A percentile compares a stretch with the other conserved stretches of the same genome.
These are phyloP conservation scores for Erethizon dorsatum DNA, from an alignment of 2,797 vertebrate species.

Conservation along the genomic window DNA sequence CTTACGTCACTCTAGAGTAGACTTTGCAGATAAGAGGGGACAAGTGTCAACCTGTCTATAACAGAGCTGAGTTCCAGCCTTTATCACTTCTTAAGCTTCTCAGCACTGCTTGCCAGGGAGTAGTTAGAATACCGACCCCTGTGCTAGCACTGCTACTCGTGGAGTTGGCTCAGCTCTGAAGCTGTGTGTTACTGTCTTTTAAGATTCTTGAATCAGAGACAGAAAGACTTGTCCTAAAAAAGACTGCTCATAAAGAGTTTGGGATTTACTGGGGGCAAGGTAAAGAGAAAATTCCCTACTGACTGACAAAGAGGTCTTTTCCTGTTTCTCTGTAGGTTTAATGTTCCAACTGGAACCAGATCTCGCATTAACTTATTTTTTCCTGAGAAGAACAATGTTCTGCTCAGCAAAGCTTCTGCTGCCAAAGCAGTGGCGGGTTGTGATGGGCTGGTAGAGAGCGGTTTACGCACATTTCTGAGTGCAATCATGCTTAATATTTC, in stretches of 20 bases:
- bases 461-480: background rate
- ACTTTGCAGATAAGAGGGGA: background rate
- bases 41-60: background rate
- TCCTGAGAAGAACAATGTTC: background rate
- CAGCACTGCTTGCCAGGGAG: conserved; percentile 9
- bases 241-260: conserved; percentile 33
- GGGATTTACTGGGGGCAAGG: background rate
- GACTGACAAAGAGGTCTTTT: background rate
- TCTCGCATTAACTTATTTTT: conserved; percentile 13
- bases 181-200: conserved; percentile 20
- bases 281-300: background rate
- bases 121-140: conserved; percentile 52
- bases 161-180: background rate
- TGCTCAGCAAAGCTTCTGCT: background rate
- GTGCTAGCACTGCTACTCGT: background rate
- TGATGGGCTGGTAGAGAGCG: background rate
- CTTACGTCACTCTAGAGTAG: background rate
- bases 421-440: background rate
- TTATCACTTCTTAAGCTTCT: conserved; percentile 39
- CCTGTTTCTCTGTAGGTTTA: background rate
- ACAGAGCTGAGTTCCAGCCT: background rate
- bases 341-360: conserved; percentile 5
- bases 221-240: conserved; percentile 4
- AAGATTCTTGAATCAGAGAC: conserved; percentile 39
- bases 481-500: background rate